Base-by-base conservation (phyloP, 2,113 vertebrate species). In the Urocynchramus pylzowi region DNA sequence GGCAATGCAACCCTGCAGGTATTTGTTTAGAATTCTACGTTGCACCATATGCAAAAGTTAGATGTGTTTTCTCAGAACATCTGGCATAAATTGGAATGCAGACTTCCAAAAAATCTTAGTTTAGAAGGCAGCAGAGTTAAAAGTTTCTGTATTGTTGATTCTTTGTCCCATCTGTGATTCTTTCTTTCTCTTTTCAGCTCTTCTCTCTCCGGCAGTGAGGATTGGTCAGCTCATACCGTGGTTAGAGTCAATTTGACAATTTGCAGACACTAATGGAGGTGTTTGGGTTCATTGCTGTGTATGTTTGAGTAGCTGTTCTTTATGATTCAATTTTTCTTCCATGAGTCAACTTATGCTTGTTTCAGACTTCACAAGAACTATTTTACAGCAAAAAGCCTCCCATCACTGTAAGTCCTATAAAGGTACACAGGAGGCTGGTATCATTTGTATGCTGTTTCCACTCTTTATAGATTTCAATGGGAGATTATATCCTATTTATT, bases 251-350 rank as follows among this genome's bases (percentile, higher is more conserved):
- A 18, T 53, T 61, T 61, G 53, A 73, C 50, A 57, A 45, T 77
- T 67, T 87, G 33, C 54, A 74, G 74, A 39, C 35, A 42, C 42
- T 63, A 70, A 59, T 10, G 20, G 64, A 82, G 45, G 31, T 84
- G 37, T 63, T 89, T 57, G 59, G 4, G 41, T 81, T 91, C 50
- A 30, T 42, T 77, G 56, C 26, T 90, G 28, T 83, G 26, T 80
- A 74, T 61, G 35, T 65, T 73, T 54, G 71, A 57, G 42, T 11
- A 90, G n/a, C 37, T 80, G 20, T 30, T 53, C 68, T 70, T 90
- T 86, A 74, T 94, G 84, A 97, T 84, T 96, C 67, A 88, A 2
- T 89, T 80, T 87, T 94, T 87, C 89, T 94, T 76, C 35, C 42
- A 39, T 78, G 80, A 91, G 59, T 91, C 84, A 95, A 77, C 37